Base-by-base conservation (phyloP, 2,113 vertebrate species). In the Oenanthe melanoleuca region DNA sequence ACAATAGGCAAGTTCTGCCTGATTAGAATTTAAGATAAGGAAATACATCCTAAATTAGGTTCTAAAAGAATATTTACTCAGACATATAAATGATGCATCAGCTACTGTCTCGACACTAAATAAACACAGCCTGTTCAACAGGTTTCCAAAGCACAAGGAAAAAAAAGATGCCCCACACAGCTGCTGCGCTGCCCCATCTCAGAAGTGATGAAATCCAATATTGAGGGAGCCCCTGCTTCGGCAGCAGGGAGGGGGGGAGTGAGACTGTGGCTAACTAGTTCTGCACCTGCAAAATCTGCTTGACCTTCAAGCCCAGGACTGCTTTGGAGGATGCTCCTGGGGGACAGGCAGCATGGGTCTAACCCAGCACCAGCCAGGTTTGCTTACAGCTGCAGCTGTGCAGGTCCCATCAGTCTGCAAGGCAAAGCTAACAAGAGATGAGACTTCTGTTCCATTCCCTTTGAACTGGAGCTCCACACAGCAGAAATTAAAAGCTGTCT, bases 21-120 rank as follows among this genome's bases (percentile, higher is more conserved):
- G 34, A 85, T 65, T 34, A 87, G 66, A 79, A 86, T 82, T 90
- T 87, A 79, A 89, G 45, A 37, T 69, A 84, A 79, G 66, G 47
- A 89, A 91, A 79, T 38, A 33, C 4, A 44, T 66, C 10, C 49
- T 34, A 67, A 88, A 81, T 28, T 45, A 88, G 56, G 12, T 45
- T 80, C 56, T 52, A 56, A 88, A 75, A 28, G 34, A 57, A 86
- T 60, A 92, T 89, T 92, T 53, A 60, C 65, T 83, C 52, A 66
- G 67, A 85, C 42, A 44, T 25, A 81, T 52, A 86, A 94, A 88
- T 37, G 71, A 89, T 82, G 50, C 56, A 91, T 29, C 44, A 72
- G 14, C 57, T 90, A 37, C 71, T 83, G 53, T 42, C 61, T 91
- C 26, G 21, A 82, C 45, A 45, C 53, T 53, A 28, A 1, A 49